Percentiles rank a stretch among this genome's conserved stretches.
These are phyloP conservation scores for Pterostichus niger DNA, from an alignment of 2,888 invertebrate species.

Conservation along the genomic window DNA sequence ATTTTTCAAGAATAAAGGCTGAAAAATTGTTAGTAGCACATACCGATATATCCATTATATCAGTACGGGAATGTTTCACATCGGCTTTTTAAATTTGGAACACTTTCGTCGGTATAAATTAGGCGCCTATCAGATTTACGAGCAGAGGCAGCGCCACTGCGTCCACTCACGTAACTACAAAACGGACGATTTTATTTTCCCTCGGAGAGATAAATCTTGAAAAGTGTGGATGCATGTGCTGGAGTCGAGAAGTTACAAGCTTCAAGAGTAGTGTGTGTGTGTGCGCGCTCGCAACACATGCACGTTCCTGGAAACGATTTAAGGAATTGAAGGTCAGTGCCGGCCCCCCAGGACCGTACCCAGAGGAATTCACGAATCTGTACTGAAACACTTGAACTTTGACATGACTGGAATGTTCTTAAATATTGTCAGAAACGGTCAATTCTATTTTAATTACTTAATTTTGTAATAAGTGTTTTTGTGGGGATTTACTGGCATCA, in stretches of 20 bases:
- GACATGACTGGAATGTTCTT: conserved; percentile 25
- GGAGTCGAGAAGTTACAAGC: neutral
- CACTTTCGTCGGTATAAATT: conserved; percentile 60
- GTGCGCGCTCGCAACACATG: conserved; percentile 55
- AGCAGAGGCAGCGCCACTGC: conserved; percentile 11
- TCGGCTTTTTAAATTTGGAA: conserved; percentile 56
- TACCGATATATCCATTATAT: conserved; percentile 28
- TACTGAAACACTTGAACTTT: conserved; percentile 9
- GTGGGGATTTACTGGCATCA: too few relatives aligned
- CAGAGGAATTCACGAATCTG: conserved; percentile 39
- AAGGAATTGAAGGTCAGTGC: conserved; percentile 62
- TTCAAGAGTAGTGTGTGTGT: conserved; percentile 16
- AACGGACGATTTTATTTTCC: conserved; percentile 59
- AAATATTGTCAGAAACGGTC: conserved; percentile 16
- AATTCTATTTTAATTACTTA: conserved; percentile 29
- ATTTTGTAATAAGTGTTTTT: conserved; percentile 20
- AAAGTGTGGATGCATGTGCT: conserved; percentile 49
- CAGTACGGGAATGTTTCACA: conserved; percentile 19
- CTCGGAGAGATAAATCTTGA: conserved; percentile 57
- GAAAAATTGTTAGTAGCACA: conserved; percentile 21
- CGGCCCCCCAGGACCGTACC: conserved; percentile 59
- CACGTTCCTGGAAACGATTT: conserved; percentile 66
- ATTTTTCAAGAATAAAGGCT: conserved; percentile 28
- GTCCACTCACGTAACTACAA: conserved; percentile 39
- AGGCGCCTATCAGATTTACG: conserved; percentile 61